Evolutionary conservation across 2,797 vertebrate species (phyloP).

Genomic region (Eulemur mongoz): DNA sequence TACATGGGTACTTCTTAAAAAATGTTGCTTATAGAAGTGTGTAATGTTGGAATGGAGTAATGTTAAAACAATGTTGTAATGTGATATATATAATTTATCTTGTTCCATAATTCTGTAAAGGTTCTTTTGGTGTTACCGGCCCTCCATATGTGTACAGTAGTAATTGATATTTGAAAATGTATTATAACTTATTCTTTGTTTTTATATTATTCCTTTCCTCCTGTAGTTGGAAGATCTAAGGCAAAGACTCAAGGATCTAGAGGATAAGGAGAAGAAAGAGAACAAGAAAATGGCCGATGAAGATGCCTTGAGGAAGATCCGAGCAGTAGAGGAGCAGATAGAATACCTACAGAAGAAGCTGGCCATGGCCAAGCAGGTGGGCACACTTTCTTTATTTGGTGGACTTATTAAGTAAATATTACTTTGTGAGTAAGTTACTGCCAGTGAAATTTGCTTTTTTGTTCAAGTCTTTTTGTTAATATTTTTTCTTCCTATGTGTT

Average conservation of each 20-base stretch:
- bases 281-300: slow-evolving; percentile 99
- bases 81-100: neutral
- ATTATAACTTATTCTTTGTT: neutral
- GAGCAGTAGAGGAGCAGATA: slow-evolving; percentile 97
- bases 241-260: slow-evolving; percentile 94
- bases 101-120: neutral
- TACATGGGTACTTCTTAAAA: neutral
- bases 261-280: slow-evolving; percentile 97
- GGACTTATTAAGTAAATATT: neutral
- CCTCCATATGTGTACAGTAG: neutral
- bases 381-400: neutral
- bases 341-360: slow-evolving; percentile 98
- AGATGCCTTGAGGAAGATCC: slow-evolving; percentile 95
- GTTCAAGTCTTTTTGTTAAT: neutral
- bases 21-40: neutral
- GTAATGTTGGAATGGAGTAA: neutral
- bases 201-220: slow-evolving; percentile 17
- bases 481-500: neutral
- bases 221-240: slow-evolving; percentile 94
- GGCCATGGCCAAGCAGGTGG: slow-evolving; percentile 96
- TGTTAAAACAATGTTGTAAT: neutral
- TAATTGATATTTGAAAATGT: neutral
- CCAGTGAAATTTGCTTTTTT: neutral
- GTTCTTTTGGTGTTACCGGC: neutral
- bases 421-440: neutral